Base-by-base conservation (phyloP, 23 tunicate genomes). In the Trididemnum clinides region DNA sequence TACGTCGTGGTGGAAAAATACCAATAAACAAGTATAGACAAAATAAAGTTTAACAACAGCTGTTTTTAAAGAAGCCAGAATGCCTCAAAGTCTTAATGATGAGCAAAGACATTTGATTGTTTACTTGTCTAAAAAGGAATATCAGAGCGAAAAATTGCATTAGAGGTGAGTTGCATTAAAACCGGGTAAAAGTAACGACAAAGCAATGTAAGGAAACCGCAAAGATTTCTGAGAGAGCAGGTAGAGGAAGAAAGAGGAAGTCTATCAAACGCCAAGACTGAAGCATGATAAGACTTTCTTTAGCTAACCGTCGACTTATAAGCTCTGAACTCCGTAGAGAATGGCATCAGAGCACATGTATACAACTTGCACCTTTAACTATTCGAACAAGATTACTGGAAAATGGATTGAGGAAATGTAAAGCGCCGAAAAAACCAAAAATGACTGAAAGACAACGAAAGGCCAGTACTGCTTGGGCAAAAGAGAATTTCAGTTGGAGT, bases 61-160 rank as follows among this genome's bases (percentile, higher is more conserved):
- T n/a, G n/a, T n/a, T n/a, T n/a, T n/a, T n/a, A n/a, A n/a, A 59
- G 66, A 59, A 10, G 66, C 22, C 66, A 59, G 22, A 28, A 59
- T 59, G 66, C 66, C 66, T 59, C 66, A 59, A 59, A 25, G 22
- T 59, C 66, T 59, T 59, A 59, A 28, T 59, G 66, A 59, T 59
- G 66, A 59, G 66, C 66, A 59, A 28, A 59, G 66, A 28, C 66
- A 59, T 59, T 59, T 59, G 66, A 59, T 59, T 59, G 66, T n/a
- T 59, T 59, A 59, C 20, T 28, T 59, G 66, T 28, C 20, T 59
- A 59, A 59, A 59, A 59, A 59, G 25, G 66, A n/a, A 59, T 59
- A n/a, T 59, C 66, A 59, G 66, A 59, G 22, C 66, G 66, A 59
- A 59, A 59, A 28, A 59, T 59, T 59, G 66, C 66, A 59, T 59